Evolutionary conservation across 1,140 invertebrate genomes (phyloP), one percentile per base, ranked within the genome.

Genomic region (Colletes latitarsis): DNA sequence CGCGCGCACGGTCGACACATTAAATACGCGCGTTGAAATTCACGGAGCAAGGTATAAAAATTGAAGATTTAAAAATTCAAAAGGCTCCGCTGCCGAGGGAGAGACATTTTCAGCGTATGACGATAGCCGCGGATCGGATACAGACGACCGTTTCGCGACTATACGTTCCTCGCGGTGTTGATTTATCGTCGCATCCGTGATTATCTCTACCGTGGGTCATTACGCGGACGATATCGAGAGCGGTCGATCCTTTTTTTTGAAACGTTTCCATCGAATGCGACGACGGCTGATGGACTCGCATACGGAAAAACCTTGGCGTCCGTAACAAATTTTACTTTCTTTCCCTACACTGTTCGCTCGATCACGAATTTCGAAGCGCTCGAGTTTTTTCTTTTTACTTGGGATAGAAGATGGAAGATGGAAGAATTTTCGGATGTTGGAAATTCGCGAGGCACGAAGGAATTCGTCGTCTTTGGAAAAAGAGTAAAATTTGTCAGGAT

Each of bases 171-270:
- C 71, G 30, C 30, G n/a, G 43, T 60, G 82, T 83, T 70, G 76
- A 84, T 83, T 80, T 84, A 84, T 80, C 70, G 77, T 82, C 52
- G 74, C 30, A 73, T 82, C 55, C 52, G 58, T 30, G 46, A 49
- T 46, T 72, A 66, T 9, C 58, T 15, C 39, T 52, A 60, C 80
- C 41, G 74, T 12, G 66, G 82, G 76, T 84, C 81, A 83, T 84
- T 83, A 84, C 83, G 58, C 17, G 69, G n/a, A 84, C 72, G 69
- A 74, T 83, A 84, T 83, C 66, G 64, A 74, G 60, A 62, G 15
- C 43, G 39, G 43, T 19, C 30, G 52, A n/a, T 70, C 41, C 53
- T 72, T 60, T 64, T 69, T 63, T 53, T 9, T 12, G 30, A 52
- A 57, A 82, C 63, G 55, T 82, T 84, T 78, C 82, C 63, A 82